Conservation (phyloP, 2,113 vertebrate genomes). For the Syrrhaptes paradoxus region DNA sequence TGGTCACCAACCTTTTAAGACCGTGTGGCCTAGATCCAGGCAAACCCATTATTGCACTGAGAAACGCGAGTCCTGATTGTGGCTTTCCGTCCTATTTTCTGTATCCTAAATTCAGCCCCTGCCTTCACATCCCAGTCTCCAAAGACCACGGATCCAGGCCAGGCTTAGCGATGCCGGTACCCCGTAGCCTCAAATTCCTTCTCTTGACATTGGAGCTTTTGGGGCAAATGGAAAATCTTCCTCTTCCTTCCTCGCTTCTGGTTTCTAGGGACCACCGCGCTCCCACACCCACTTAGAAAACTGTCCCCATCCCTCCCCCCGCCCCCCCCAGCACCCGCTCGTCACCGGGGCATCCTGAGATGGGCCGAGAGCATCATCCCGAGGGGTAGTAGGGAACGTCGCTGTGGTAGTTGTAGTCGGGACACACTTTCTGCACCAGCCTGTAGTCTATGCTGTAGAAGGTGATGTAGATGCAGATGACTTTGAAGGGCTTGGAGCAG, state of each 20-base stretch:
- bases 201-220: neutral
- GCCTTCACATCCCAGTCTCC: neutral
- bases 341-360: neutral
- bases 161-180: neutral
- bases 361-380: conserved; percentile 73
- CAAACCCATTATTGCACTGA: neutral
- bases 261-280: neutral
- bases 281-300: neutral
- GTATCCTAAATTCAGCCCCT: neutral
- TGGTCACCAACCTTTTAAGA: neutral
- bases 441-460: conserved; percentile 98
- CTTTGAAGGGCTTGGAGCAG: conserved; percentile 96
- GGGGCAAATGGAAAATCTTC: neutral
- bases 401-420: conserved; percentile 94
- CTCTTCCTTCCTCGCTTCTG: neutral
- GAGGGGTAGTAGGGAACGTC: conserved; percentile 93
- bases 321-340: neutral
- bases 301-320: neutral
- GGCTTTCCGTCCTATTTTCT: neutral
- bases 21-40: neutral
- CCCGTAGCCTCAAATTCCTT: neutral
- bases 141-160: neutral
- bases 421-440: conserved; percentile 97
- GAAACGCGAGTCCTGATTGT: neutral
- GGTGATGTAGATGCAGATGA: conserved; percentile 96